A percentile compares a stretch with the other conserved stretches of the same genome.
Conservation (phyloP, 2,797 vertebrate genomes). For the Delichon dasypus region DNA sequence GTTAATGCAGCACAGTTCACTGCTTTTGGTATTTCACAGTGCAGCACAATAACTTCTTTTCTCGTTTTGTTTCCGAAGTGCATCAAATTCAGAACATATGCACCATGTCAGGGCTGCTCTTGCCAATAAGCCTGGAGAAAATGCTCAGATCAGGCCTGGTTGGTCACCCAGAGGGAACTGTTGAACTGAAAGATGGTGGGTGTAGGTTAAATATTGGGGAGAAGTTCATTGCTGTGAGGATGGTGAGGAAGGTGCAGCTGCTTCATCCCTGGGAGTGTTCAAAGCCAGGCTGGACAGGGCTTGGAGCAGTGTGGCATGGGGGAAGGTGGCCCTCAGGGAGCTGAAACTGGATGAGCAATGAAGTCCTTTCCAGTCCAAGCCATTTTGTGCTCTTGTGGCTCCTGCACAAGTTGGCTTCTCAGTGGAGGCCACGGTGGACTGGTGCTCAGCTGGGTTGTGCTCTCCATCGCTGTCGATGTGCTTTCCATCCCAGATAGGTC, state of each 20-base stretch:
- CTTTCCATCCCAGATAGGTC: neutral
- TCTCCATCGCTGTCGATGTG: neutral
- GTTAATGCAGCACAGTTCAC: neutral
- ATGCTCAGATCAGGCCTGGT: neutral
- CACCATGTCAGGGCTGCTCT: neutral
- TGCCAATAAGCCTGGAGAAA: neutral
- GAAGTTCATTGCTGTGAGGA: neutral
- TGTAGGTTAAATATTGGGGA: neutral
- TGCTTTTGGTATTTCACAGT: neutral
- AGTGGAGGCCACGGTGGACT: neutral
- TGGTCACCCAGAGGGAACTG: neutral
- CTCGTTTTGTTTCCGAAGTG: neutral
- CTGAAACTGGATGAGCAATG: neutral
- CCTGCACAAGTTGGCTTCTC: neutral
- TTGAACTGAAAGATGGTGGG: neutral
- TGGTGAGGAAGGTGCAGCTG: neutral
- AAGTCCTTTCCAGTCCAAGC: neutral
- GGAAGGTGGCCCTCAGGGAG: neutral
- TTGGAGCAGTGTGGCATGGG: neutral
- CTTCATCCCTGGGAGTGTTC: neutral
- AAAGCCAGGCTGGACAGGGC: neutral
- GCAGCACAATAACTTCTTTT: neutral
- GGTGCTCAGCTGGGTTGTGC: neutral
- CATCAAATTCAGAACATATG: conserved; percentile 22
- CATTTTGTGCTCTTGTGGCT: neutral